Conservation (phyloP, 2,888 invertebrate species). For the Drosophila buzzatii region DNA sequence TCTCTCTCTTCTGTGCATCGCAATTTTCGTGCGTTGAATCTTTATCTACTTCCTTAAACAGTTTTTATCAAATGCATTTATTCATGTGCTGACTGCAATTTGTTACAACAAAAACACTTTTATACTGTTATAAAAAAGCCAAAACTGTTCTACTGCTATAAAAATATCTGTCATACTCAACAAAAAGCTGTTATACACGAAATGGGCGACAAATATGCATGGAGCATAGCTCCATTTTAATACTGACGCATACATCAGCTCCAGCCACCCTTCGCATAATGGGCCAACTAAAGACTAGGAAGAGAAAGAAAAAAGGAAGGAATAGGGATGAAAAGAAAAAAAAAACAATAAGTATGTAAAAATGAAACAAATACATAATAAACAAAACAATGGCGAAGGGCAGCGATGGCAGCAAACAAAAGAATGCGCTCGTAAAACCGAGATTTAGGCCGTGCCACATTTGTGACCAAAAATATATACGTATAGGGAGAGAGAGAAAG, state of each 20-base stretch:
- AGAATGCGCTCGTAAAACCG: constrained; percentile 78
- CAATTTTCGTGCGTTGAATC: constrained; percentile 56
- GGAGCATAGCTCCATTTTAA: constrained; percentile 48
- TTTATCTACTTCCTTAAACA: constrained; percentile 8
- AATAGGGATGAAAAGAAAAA: constrained; percentile 3
- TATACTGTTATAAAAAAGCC: constrained; percentile 19
- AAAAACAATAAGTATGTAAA: constrained; percentile 67
- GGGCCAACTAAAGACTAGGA: constrained; percentile 71
- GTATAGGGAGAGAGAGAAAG: neutral
- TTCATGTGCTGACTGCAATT: constrained; percentile 70
- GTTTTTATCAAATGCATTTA: constrained; percentile 59
- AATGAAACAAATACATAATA: constrained; percentile 79
- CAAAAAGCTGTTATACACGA: constrained; percentile 17
- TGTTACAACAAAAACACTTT: constrained; percentile 16
- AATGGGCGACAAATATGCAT: constrained; percentile 37
- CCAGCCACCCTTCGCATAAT: constrained; percentile 50
- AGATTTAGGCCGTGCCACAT: constrained; percentile 80
- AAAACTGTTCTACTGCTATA: neutral
- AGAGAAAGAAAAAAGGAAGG: constrained; percentile 17
- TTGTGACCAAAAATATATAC: constrained; percentile 70
- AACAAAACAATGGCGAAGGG: constrained; percentile 75
- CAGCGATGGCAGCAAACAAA: constrained; percentile 59
- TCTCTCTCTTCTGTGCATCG: constrained; percentile 16
- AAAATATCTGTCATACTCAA: constrained; percentile 16
- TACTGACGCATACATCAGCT: constrained; percentile 53